Evolutionary conservation across 2,888 invertebrate genomes (phyloP).

Genomic region (Dynastes tityus): DNA sequence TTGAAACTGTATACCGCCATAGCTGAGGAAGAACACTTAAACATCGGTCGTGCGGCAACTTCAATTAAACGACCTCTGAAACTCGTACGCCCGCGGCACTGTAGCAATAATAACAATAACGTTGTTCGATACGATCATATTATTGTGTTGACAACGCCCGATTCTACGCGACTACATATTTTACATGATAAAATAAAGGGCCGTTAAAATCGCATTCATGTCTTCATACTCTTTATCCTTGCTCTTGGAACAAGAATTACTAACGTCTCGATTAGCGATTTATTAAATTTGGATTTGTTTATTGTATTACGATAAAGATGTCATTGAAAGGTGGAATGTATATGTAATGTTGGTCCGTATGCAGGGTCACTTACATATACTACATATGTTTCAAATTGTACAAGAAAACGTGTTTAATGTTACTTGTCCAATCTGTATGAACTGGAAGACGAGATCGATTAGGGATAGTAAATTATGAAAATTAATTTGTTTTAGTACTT

Average conservation of each 20-base stretch:
- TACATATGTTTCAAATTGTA: too few species aligned
- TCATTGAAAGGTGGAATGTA: neutral
- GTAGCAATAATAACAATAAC: conserved; percentile 39
- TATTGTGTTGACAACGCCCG: conserved; percentile 26
- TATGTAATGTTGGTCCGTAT: too few species aligned
- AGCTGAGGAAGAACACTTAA: conserved; percentile 10
- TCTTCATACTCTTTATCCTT: conserved; percentile 26
- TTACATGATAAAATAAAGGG: conserved; percentile 31
- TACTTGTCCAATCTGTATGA: too few species aligned
- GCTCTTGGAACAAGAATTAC: neutral
- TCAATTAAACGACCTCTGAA: conserved; percentile 34
- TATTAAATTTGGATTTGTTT: conserved; percentile 32
- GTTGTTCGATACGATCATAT: conserved; percentile 29
- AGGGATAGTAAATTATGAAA: too few species aligned
- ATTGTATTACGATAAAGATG: neutral
- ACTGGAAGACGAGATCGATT: too few species aligned
- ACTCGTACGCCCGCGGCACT: conserved; percentile 31
- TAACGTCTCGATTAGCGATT: conserved; percentile 19
- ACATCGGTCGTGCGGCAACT: conserved; percentile 21
- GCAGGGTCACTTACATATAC: too few species aligned
- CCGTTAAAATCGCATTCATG: conserved; percentile 37
- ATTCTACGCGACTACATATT: conserved; percentile 7
- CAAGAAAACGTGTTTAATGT: too few species aligned
- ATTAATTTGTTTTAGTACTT: too few species aligned
- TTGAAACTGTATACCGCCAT: neutral